Percentiles rank a stretch among this genome's conserved stretches.
These are phyloP conservation scores for Aythya baeri DNA, from an alignment of 2,113 vertebrate species.

Conservation along the genomic window DNA sequence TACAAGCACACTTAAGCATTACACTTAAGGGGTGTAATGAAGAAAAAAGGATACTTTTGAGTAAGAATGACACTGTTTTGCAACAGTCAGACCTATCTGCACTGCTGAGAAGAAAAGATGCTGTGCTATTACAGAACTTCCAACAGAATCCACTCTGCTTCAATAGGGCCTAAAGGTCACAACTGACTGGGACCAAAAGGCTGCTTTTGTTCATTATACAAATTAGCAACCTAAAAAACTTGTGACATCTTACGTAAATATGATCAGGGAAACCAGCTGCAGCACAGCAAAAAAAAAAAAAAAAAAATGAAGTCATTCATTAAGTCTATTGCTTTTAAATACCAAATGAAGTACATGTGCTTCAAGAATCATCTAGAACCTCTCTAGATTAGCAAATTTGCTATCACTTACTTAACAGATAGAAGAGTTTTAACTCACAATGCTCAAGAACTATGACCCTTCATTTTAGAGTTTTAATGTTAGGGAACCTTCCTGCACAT, in stretches of 20 bases:
- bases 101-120: not conserved
- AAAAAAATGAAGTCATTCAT: not conserved
- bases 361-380: not conserved
- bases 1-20: not conserved
- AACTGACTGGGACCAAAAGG: not conserved
- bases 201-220: conserved; percentile 7
- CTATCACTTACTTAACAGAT: not conserved
- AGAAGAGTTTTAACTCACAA: not conserved
- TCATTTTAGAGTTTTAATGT: not conserved
- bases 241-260: not conserved
- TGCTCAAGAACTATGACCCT: not conserved
- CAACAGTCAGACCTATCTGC: not conserved
- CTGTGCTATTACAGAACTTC: not conserved
- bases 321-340: not conserved
- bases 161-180: not conserved
- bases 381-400: not conserved
- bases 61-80: not conserved
- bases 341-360: not conserved
- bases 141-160: not conserved
- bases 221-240: not conserved
- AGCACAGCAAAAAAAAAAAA: not conserved
- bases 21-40: not conserved
- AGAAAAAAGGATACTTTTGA: not conserved
- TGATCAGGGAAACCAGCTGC: not conserved
- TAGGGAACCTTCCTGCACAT: not conserved